Percentiles rank a stretch among this genome's conserved stretches.
Evolutionary conservation across 2,888 invertebrate species (phyloP).

Genomic region (Melitaea athalia): DNA sequence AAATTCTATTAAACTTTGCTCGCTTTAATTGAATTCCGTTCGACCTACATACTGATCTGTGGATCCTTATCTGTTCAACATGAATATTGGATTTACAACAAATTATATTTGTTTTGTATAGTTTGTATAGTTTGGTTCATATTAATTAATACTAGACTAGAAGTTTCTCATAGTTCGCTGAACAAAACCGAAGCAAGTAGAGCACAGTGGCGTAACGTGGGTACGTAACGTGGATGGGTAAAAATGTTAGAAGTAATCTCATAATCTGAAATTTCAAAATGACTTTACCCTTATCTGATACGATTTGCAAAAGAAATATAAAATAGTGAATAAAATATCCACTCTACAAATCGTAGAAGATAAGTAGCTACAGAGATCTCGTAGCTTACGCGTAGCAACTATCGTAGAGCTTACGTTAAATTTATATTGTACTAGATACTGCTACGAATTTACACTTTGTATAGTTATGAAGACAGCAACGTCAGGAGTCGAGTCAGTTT

Average conservation of each 20-base stretch:
- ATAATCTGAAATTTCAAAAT: too few species aligned
- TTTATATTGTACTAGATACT: background rate
- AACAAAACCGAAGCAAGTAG: too few species aligned
- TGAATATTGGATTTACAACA: background rate
- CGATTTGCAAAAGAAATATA: background rate
- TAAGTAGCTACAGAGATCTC: background rate
- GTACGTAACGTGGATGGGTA: too few species aligned
- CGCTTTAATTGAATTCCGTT: conserved; percentile 32
- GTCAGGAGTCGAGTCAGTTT: too few species aligned
- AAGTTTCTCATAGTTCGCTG: too few species aligned
- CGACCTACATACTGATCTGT: conserved; percentile 20
- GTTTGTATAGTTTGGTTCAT: background rate
- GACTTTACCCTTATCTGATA: too few species aligned
- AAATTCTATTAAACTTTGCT: conserved; percentile 16
- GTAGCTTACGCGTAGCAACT: conserved; percentile 4
- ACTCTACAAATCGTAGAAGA: background rate
- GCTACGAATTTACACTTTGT: background rate
- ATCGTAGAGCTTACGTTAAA: background rate
- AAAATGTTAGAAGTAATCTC: too few species aligned
- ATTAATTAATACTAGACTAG: background rate
- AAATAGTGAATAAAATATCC: too few species aligned
- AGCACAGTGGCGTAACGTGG: too few species aligned
- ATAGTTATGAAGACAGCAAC: too few species aligned
- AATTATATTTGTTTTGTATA: conserved; percentile 3
- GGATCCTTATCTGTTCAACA: background rate